Percentiles rank a stretch among this genome's conserved stretches.
These are phyloP conservation scores for Pelochelys cantorii DNA, from an alignment of 2,797 vertebrate genomes.

Conservation along the genomic window DNA sequence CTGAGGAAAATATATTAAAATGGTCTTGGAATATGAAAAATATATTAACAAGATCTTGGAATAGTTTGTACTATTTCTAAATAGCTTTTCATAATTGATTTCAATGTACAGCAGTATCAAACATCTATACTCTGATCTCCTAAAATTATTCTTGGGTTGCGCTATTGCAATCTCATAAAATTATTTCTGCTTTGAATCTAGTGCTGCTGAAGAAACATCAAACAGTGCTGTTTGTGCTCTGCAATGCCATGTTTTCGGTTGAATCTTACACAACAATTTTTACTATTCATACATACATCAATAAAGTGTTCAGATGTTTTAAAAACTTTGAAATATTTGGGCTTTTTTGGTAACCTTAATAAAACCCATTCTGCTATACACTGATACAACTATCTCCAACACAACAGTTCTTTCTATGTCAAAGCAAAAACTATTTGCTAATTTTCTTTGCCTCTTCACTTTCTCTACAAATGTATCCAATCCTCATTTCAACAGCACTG, in stretches of 20 bases:
- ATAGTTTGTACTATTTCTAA: neutral
- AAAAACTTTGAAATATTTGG: accelerated
- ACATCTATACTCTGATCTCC: neutral
- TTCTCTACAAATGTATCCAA: neutral
- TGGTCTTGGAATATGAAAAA: neutral
- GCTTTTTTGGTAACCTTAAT: neutral
- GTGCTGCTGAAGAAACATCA: neutral
- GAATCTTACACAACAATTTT: neutral
- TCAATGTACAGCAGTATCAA: accelerated
- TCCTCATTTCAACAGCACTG: neutral
- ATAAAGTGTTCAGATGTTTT: neutral
- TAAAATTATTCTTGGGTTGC: accelerated
- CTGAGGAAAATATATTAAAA: slow-evolving; percentile 75
- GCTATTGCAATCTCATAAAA: neutral
- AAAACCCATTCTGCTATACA: neutral
- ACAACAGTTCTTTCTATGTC: accelerated
- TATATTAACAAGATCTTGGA: neutral
- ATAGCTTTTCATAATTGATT: accelerated
- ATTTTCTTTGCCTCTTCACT: neutral
- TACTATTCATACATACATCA: neutral
- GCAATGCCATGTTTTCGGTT: neutral
- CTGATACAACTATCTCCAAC: neutral
- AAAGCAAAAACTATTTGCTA: accelerated
- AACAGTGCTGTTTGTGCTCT: accelerated
- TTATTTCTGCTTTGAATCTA: neutral